phyloP scores from a whole-genome alignment of 2,888 invertebrate genomes.

The Eupithecia dodoneata region DNA sequence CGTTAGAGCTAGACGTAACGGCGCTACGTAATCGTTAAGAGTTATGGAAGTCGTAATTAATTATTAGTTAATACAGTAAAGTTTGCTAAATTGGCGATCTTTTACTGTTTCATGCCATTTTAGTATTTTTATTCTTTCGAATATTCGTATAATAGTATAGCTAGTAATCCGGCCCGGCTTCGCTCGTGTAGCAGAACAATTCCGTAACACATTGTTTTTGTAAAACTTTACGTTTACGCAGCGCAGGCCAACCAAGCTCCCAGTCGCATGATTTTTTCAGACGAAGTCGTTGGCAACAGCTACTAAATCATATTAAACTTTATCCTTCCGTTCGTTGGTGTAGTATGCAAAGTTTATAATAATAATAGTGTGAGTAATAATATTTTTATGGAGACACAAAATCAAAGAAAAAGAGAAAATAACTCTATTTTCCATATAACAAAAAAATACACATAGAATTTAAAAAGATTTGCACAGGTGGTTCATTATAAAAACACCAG shows the following conservation, averaged over 20 bases:
- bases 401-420: too few relatives aligned
- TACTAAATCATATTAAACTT: not conserved
- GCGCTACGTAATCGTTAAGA: slow-evolving; percentile 12
- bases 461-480: too few relatives aligned
- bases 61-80: not conserved
- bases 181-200: not conserved
- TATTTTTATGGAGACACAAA: too few relatives aligned
- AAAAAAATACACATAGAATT: too few relatives aligned
- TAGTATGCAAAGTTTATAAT: not conserved
- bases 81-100: not conserved
- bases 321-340: not conserved
- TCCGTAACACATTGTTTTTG: not conserved
- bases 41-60: slow-evolving; percentile 9
- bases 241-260: not conserved
- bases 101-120: not conserved
- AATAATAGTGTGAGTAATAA: too few relatives aligned
- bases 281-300: not conserved
- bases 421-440: too few relatives aligned
- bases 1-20: slow-evolving; percentile 14
- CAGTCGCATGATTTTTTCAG: not conserved
- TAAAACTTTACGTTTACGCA: not conserved
- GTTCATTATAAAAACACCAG: too few relatives aligned
- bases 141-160: not conserved
- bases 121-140: not conserved
- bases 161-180: not conserved